Evolutionary conservation across 2,888 invertebrate genomes (phyloP), one percentile per base, ranked within the genome.

Genomic region (Lottia gigantea): DNA sequence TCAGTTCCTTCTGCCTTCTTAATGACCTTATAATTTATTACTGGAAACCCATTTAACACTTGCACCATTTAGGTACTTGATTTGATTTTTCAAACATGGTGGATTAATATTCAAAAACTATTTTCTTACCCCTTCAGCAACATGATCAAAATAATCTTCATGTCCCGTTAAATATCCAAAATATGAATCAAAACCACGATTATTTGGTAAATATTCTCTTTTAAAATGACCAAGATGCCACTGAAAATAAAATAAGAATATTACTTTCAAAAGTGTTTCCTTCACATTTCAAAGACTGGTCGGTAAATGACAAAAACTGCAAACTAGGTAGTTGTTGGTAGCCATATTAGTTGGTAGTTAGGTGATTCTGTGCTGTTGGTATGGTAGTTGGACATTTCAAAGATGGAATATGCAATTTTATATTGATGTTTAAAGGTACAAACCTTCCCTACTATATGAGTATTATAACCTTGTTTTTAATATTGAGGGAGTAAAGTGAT

Each of bases 71-170:
- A 31, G 31, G 31, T 31, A 31, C 31, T 31, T 31, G 11, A 40
- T 8, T 40, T 40, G 2, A 8, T 40, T 8, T 40, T 40, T 40
- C n/a, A 40, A 40, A 40, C 40, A 40, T 40, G 40, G 6, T 40
- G 40, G 40, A 1, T 40, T 11, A 40, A 8, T 8, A 40, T 8
- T 40, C 11, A 55, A 55, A 11, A 23, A 6, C n/a, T n/a, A n/a
- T n/a, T 55, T 23, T 12, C 55, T 55, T 0, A 55, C 49, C 4
- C 74, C 78, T n/a, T 72, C 67, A 12, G 81, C 80, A 0, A 94
- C 94, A 84, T 97, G 96, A 85, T 95, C 95, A 83, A 92, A 94
- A 89, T 95, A 95, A 87, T 96, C 96, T 26, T 95, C 94, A 86
- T 93, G 94, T 0, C 96, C 96, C 0, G 93, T 93, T 94, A 95